Evolutionary conservation across 1,140 invertebrate genomes (phyloP).

Genomic region (silkworm (Bombyx mori)): DNA sequence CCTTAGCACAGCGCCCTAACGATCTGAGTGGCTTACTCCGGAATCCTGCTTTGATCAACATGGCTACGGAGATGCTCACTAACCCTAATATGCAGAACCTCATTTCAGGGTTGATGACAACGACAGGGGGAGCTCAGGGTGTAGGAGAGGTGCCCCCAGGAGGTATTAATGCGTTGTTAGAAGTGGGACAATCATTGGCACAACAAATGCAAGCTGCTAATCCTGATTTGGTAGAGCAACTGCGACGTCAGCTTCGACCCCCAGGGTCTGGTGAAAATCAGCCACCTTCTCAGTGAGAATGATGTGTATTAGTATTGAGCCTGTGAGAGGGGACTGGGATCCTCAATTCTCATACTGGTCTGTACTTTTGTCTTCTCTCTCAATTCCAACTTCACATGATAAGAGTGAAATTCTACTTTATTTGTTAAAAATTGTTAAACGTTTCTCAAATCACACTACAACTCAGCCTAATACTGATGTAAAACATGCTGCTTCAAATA

Average conservation of each 20-base stretch:
- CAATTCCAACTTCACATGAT: no score
- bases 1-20: conserved; percentile 39
- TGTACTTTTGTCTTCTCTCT: no score
- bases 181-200: conserved; percentile 62
- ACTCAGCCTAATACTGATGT: no score
- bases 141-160: conserved; percentile 16
- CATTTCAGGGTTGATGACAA: conserved; percentile 62
- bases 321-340: no score
- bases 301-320: no score
- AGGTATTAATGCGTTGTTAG: conserved; percentile 50
- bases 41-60: conserved; percentile 83
- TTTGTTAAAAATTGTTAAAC: no score
- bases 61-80: conserved; percentile 84
- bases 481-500: no score
- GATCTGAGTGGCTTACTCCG: conserved; percentile 77
- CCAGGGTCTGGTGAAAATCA: conserved; percentile 28
- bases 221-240: conserved; percentile 61
- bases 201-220: conserved; percentile 66
- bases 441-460: no score
- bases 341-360: no score
- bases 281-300: conserved; percentile 21
- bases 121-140: conserved; percentile 15
- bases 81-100: conserved; percentile 85
- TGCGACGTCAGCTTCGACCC: conserved; percentile 55
- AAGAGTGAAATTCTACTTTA: no score